Evolutionary conservation across 2,888 invertebrate genomes (phyloP).

Genomic region (Drosophila colorata): DNA sequence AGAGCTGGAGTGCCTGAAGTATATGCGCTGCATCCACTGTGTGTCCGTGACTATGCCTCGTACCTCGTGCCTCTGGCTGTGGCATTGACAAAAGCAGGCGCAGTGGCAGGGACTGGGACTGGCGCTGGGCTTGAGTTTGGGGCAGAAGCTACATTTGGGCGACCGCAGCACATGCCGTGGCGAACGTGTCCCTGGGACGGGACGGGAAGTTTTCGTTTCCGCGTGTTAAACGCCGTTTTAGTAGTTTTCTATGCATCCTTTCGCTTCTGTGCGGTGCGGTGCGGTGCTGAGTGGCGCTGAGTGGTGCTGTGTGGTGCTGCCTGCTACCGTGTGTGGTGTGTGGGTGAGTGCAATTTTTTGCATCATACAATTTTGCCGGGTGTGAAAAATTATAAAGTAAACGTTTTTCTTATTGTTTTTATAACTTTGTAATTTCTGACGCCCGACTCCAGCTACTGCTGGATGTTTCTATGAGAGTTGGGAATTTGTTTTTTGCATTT

Average conservation of each 20-base stretch:
- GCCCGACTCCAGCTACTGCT: constrained; percentile 22
- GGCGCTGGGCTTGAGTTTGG: not conserved
- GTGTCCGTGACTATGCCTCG: not conserved
- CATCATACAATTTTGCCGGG: constrained; percentile 26
- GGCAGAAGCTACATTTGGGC: constrained; percentile 16
- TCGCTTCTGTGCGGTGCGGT: not conserved
- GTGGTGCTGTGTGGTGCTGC: constrained; percentile 7
- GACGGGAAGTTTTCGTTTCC: constrained; percentile 51
- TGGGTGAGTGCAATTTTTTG: constrained; percentile 11
- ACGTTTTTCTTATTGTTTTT: constrained; percentile 79
- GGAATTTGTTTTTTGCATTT: constrained; percentile 3
- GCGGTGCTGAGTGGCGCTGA: constrained; percentile 2
- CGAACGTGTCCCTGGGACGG: not conserved
- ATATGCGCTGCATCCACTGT: constrained; percentile 9
- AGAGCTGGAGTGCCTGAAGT: constrained; percentile 13
- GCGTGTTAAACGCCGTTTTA: constrained; percentile 74
- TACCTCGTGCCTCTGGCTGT: constrained; percentile 9
- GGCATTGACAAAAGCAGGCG: constrained; percentile 18
- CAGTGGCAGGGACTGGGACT: not conserved
- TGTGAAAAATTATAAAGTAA: constrained; percentile 75
- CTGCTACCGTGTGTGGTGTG: constrained; percentile 7
- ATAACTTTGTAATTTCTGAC: constrained; percentile 73
- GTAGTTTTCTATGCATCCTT: constrained; percentile 61
- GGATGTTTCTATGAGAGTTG: not conserved
- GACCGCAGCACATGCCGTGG: constrained; percentile 48